Percentiles rank a stretch among this genome's conserved stretches.
Evolutionary conservation across 2,113 vertebrate species (phyloP).

Genomic region (Nothoprocta perdicaria): DNA sequence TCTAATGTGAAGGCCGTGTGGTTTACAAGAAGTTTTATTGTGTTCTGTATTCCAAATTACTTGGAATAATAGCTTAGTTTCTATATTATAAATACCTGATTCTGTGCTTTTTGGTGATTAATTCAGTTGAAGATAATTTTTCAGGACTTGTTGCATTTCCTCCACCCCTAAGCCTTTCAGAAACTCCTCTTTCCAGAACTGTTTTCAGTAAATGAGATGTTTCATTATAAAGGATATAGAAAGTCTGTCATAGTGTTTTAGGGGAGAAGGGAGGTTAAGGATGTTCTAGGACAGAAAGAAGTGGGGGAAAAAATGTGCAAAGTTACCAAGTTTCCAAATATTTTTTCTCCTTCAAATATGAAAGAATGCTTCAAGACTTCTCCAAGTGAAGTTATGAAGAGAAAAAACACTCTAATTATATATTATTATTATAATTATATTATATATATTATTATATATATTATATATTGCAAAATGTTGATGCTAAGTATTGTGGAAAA

Average conservation of each 20-base stretch:
- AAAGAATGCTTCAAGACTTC: not conserved
- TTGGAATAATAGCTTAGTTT: conserved; percentile 25
- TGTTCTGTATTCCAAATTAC: not conserved
- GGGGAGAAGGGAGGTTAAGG: not conserved
- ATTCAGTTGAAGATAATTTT: not conserved
- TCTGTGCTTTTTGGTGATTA: not conserved
- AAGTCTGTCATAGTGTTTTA: not conserved
- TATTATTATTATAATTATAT: not conserved
- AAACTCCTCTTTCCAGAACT: not conserved
- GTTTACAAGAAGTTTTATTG: not conserved
- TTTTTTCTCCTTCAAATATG: rapidly evolving
- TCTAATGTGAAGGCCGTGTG: not conserved
- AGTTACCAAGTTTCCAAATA: not conserved
- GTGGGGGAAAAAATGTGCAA: not conserved
- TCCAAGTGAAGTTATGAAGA: not conserved
- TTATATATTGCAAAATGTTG: not conserved
- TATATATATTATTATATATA: not conserved
- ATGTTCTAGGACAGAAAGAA: not conserved
- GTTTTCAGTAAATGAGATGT: not conserved
- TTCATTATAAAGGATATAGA: not conserved
- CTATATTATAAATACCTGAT: not conserved
- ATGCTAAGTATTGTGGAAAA: not conserved
- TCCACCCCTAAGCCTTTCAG: not conserved
- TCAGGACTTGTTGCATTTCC: not conserved
- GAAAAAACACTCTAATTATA: not conserved